These are phyloP conservation scores for Odobenus rosmarus DNA, from an alignment of 2,113 vertebrate species.

Conservation along the genomic window DNA sequence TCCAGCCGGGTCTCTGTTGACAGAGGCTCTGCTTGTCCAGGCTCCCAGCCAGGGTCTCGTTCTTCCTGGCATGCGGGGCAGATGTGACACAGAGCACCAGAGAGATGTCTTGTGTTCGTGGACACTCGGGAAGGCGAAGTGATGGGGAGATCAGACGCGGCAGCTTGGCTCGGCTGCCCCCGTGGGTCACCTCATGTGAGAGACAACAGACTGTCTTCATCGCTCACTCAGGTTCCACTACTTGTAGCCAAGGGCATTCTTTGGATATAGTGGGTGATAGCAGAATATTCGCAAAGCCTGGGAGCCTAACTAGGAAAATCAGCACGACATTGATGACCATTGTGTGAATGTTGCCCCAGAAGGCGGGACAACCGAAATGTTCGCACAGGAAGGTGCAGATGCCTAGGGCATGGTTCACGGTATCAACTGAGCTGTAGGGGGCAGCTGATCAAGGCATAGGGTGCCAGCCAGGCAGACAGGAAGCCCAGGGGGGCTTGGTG, in stretches of 20 bases:
- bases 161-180: not conserved
- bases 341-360: not conserved
- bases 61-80: not conserved
- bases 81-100: not conserved
- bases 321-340: too few species aligned
- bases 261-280: not conserved
- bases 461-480: not conserved
- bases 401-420: too few species aligned
- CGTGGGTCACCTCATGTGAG: not conserved
- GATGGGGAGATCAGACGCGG: not conserved
- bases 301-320: too few species aligned
- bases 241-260: not conserved
- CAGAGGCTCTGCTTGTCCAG: not conserved
- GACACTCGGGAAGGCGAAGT: not conserved
- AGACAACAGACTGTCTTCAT: not conserved
- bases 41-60: not conserved
- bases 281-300: too few species aligned
- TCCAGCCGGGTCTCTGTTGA: too few species aligned
- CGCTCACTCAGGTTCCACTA: too few species aligned
- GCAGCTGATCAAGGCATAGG: rapidly evolving
- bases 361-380: too few species aligned
- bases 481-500: not conserved
- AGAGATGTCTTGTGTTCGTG: not conserved
- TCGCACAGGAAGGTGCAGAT: not conserved
- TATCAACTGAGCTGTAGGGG: not conserved